Percentiles rank a stretch among this genome's conserved stretches.
Conservation (phyloP, 2,113 vertebrate species). For the Upupa epops region DNA sequence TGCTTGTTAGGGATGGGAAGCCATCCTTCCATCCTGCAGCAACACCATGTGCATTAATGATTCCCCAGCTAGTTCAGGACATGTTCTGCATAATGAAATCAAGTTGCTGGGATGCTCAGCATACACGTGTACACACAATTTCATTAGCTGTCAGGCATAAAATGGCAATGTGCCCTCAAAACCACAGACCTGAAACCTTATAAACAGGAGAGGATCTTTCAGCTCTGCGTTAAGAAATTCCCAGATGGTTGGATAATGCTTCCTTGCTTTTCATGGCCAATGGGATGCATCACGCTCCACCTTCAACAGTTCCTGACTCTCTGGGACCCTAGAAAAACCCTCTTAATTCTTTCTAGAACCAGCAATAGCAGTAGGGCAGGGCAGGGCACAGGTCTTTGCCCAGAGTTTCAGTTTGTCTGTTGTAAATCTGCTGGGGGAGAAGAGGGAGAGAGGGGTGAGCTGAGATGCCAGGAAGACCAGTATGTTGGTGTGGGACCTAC, state of each 20-base stretch:
- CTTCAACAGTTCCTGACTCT: not conserved
- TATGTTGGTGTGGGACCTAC: not conserved
- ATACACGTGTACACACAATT: not conserved
- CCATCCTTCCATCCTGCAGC: not conserved
- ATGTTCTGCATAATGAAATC: not conserved
- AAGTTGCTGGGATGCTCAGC: not conserved
- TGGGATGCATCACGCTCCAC: accelerated
- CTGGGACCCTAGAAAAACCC: not conserved
- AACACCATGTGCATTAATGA: not conserved
- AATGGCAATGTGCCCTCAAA: not conserved
- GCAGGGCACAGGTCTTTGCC: not conserved
- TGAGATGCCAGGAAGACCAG: not conserved
- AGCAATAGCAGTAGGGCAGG: not conserved
- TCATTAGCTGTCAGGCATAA: not conserved
- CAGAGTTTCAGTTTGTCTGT: not conserved
- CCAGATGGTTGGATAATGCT: not conserved
- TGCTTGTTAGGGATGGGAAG: not conserved
- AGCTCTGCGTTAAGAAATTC: not conserved
- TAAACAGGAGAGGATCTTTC: not conserved
- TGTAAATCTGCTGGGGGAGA: not conserved
- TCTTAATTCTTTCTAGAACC: not conserved
- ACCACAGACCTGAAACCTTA: not conserved
- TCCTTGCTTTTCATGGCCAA: not conserved
- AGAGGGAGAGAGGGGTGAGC: not conserved
- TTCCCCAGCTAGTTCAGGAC: not conserved